These are phyloP conservation scores for Mimas tiliae DNA, from an alignment of 2,888 invertebrate species.

Conservation along the genomic window DNA sequence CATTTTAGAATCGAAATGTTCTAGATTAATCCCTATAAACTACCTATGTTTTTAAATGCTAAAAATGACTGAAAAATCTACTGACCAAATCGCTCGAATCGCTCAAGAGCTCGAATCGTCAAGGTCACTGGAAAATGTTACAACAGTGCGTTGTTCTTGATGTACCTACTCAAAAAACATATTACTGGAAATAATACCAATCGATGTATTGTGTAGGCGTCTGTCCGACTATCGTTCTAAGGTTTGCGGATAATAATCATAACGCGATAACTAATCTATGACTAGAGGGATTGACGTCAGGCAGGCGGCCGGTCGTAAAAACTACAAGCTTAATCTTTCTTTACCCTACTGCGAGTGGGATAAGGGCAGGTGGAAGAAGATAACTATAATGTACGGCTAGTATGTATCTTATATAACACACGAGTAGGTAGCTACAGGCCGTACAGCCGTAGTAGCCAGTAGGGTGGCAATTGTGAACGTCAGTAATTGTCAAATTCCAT, in stretches of 20 bases:
- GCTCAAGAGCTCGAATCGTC: no score
- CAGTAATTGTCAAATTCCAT: constrained; percentile 23
- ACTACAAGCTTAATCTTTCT: no score
- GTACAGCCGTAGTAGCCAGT: no score
- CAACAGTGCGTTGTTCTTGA: neutral
- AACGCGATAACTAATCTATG: constrained; percentile 24
- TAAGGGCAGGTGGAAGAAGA: no score
- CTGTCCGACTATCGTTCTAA: constrained; percentile 4
- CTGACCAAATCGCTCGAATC: no score
- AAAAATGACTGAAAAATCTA: no score
- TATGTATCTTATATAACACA: constrained; percentile 9
- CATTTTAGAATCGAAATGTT: neutral
- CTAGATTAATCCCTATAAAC: neutral
- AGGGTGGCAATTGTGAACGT: neutral
- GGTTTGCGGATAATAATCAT: neutral
- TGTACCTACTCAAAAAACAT: neutral
- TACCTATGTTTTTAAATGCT: neutral
- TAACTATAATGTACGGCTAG: neutral
- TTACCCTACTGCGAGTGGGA: no score
- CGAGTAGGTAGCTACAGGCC: constrained; percentile 8
- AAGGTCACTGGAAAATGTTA: no score
- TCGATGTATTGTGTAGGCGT: constrained; percentile 16
- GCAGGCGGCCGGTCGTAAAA: no score
- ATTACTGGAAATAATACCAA: constrained; percentile 3
- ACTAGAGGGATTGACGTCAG: no score